Evolutionary conservation across 2,797 vertebrate species (phyloP).

Genomic region (Aphelocoma californica): DNA sequence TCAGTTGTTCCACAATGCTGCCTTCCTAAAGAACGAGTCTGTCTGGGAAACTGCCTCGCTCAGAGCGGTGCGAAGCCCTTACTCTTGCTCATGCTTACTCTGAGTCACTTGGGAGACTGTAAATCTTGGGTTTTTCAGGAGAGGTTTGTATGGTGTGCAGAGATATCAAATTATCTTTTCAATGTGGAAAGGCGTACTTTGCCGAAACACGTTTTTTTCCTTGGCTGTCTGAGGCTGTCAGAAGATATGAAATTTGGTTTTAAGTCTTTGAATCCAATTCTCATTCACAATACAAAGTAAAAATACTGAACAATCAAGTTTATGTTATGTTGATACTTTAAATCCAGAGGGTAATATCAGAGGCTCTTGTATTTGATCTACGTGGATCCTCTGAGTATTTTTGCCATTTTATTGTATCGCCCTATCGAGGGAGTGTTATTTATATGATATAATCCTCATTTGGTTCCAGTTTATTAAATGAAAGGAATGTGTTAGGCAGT

Average conservation of each 20-base stretch:
- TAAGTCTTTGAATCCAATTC: background rate
- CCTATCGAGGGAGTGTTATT: slow-evolving; percentile 47
- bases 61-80: background rate
- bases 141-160: background rate
- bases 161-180: background rate
- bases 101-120: background rate
- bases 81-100: background rate
- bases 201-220: background rate
- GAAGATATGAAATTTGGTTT: background rate
- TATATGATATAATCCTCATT: slow-evolving; percentile 54
- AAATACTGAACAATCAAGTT: background rate
- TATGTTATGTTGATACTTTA: background rate
- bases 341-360: slow-evolving; percentile 3
- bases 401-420: slow-evolving; percentile 24
- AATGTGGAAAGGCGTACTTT: background rate
- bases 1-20: background rate
- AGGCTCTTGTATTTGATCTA: slow-evolving; percentile 8
- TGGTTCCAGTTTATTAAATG: slow-evolving; percentile 58
- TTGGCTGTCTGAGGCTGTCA: background rate
- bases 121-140: background rate
- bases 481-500: slow-evolving; percentile 60
- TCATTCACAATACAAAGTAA: background rate
- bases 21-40: background rate
- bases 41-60: background rate
- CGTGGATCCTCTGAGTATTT: background rate